phyloP scores from a whole-genome alignment of 2,888 invertebrate species.

The Eupithecia dodoneata region DNA sequence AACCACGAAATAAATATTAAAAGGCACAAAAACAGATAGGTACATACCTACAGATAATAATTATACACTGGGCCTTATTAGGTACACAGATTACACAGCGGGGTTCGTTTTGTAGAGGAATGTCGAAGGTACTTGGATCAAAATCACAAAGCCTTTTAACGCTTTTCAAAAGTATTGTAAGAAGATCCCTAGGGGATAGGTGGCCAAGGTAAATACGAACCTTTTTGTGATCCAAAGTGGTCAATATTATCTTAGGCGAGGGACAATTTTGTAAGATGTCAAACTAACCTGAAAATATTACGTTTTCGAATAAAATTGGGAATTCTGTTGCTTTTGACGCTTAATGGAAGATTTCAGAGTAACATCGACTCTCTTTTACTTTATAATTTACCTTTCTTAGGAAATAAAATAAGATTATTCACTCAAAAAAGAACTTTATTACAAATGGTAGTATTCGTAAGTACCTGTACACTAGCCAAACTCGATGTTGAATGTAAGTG shows the following conservation, averaged over 20 bases:
- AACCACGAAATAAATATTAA: no score
- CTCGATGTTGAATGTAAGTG: no score
- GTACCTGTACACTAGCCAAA: no score
- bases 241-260: constrained; percentile 12
- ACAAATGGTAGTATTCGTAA: no score
- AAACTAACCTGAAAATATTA: constrained; percentile 1
- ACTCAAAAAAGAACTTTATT: no score
- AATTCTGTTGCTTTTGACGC: background rate
- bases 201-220: background rate
- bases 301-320: background rate
- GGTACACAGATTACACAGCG: no score
- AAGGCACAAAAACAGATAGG: no score
- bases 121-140: background rate
- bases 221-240: constrained; percentile 7
- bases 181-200: background rate
- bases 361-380: no score
- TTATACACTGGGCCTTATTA: no score
- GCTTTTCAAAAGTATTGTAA: background rate
- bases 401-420: no score
- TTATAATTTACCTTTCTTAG: no score
- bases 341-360: background rate
- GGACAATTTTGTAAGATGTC: background rate
- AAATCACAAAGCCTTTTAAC: background rate
- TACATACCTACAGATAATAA: no score
- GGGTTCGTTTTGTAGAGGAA: background rate